These are phyloP conservation scores for Rhegmatorhina hoffmannsi DNA, from an alignment of 2,113 vertebrate genomes.

Conservation along the genomic window DNA sequence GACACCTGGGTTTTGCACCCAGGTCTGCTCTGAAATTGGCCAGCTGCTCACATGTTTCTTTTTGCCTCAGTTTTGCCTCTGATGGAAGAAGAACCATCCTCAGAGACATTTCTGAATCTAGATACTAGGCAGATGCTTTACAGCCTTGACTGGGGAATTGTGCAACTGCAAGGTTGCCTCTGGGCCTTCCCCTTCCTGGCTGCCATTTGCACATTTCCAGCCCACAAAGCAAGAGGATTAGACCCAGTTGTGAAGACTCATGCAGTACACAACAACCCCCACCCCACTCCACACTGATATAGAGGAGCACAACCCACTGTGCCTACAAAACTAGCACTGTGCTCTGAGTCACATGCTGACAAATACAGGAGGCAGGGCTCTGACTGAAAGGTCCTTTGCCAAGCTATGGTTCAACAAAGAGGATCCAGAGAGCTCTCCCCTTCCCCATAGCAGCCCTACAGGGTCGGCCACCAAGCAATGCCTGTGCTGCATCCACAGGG, in stretches of 20 bases:
- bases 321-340: neutral
- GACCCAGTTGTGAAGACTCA: neutral
- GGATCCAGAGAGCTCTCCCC: neutral
- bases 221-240: neutral
- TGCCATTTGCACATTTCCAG: neutral
- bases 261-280: neutral
- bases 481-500: neutral
- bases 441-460: neutral
- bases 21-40: neutral
- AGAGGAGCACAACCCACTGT: neutral
- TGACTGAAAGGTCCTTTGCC: neutral
- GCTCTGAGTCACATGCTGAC: neutral
- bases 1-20: neutral
- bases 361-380: neutral
- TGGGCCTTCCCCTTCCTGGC: neutral
- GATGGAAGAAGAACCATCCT: neutral
- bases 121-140: neutral
- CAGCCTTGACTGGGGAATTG: neutral
- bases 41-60: neutral
- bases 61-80: neutral
- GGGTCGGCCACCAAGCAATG: neutral
- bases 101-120: neutral
- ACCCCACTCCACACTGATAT: neutral
- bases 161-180: neutral
- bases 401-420: neutral